phyloP scores from a whole-genome alignment of 2,113 vertebrate genomes.

The Taurulus bubalis region DNA sequence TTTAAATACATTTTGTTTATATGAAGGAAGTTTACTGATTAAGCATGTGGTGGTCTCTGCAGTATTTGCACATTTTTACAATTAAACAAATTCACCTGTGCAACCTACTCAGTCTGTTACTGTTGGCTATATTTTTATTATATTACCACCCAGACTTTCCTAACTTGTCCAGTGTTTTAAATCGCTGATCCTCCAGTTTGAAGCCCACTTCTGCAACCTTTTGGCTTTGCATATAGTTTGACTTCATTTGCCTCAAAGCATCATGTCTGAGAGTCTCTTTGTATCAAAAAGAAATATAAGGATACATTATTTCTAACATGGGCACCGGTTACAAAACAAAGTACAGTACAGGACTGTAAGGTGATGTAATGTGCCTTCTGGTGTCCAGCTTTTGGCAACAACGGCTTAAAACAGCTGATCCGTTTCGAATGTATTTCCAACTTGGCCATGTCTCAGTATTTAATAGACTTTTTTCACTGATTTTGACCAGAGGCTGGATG shows the following conservation, averaged over 20 bases:
- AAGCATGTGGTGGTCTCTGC: neutral
- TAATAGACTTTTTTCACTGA: neutral
- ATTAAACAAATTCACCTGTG: slow-evolving; percentile 4
- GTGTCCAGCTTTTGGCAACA: neutral
- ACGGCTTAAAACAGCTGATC: neutral
- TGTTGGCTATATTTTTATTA: slow-evolving; percentile 11
- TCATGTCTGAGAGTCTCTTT: slow-evolving; percentile 1
- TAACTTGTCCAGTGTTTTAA: slow-evolving; percentile 13
- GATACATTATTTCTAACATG: slow-evolving; percentile 5
- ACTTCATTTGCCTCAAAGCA: neutral
- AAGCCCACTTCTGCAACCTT: neutral
- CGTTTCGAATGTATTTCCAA: neutral
- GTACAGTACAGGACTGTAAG: neutral
- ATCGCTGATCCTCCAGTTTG: neutral
- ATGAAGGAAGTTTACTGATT: neutral
- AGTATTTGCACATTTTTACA: neutral
- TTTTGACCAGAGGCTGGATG: neutral
- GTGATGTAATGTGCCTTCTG: neutral
- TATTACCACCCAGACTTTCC: neutral
- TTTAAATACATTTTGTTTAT: neutral
- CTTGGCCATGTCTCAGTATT: neutral
- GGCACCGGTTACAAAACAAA: slow-evolving; percentile 7
- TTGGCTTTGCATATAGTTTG: neutral
- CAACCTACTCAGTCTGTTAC: neutral
- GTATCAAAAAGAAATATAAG: slow-evolving; percentile 15